Conservation (phyloP, 2,888 invertebrate genomes). For the Leptinotarsa juncta region DNA sequence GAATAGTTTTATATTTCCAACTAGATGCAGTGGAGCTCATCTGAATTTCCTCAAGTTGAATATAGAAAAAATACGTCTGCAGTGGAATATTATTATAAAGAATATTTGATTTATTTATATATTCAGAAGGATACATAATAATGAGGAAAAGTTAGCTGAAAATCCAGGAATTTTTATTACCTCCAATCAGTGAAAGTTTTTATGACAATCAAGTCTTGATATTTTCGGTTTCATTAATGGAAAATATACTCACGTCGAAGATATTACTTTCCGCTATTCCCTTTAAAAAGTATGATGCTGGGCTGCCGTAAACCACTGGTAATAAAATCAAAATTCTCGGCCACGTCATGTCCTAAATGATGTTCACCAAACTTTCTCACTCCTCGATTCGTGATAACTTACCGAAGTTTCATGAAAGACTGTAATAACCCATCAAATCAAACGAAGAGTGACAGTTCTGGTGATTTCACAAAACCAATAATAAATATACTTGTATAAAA, state of each 20-base stretch:
- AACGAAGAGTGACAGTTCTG: constrained; percentile 32
- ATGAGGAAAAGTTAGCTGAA: no score
- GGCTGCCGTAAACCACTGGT: constrained; percentile 39
- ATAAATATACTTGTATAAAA: constrained; percentile 21
- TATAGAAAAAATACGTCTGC: no score
- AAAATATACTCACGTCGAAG: constrained; percentile 45
- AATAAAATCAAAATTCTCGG: constrained; percentile 23
- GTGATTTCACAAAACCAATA: constrained; percentile 33
- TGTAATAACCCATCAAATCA: constrained; percentile 21
- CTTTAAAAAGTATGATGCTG: constrained; percentile 39
- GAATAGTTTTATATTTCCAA: no score
- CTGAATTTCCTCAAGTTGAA: no score
- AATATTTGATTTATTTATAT: no score
- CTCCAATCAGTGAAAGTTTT: no score
- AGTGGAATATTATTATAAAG: no score
- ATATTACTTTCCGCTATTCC: constrained; percentile 46
- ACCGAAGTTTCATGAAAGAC: constrained; percentile 16
- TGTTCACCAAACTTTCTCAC: constrained; percentile 8
- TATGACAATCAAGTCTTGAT: no score
- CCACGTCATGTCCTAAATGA: constrained; percentile 7
- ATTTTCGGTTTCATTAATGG: background rate
- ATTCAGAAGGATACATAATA: no score
- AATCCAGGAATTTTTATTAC: no score
- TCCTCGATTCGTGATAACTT: constrained; percentile 15
- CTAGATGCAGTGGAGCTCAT: no score